Evolutionary conservation across 2,113 vertebrate genomes (phyloP).

Genomic region (Athene noctua): DNA sequence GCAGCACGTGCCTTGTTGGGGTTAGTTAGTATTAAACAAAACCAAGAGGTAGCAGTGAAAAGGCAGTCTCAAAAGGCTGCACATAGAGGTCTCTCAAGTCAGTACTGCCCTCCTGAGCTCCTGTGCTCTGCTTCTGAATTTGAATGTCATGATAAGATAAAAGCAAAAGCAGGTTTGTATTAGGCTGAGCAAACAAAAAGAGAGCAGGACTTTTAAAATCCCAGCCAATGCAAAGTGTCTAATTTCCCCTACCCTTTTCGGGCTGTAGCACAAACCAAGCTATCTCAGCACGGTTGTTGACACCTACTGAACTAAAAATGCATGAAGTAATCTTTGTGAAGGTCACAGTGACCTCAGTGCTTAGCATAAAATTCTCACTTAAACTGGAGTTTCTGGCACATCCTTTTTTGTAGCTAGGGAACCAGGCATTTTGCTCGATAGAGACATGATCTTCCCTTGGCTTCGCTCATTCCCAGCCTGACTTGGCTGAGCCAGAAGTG

Average conservation of each 20-base stretch:
- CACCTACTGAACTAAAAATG: constrained; percentile 48
- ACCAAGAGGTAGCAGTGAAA: not conserved
- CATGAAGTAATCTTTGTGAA: constrained; percentile 44
- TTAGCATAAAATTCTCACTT: constrained; percentile 35
- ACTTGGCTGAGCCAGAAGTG: constrained; percentile 7
- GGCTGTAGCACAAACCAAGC: not conserved
- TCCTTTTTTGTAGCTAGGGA: constrained; percentile 57
- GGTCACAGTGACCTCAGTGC: constrained; percentile 28
- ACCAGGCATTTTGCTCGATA: constrained; percentile 15
- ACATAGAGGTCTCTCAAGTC: not conserved
- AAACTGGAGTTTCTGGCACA: constrained; percentile 38
- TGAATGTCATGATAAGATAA: constrained; percentile 47
- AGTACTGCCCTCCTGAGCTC: not conserved
- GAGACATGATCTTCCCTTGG: constrained; percentile 25
- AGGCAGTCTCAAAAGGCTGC: not conserved
- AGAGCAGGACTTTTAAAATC: constrained; percentile 25
- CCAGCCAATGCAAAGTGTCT: not conserved
- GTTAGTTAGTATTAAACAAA: not conserved
- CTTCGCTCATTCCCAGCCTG: constrained; percentile 50
- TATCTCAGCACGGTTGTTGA: constrained; percentile 22
- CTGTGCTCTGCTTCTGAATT: not conserved
- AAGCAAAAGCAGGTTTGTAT: constrained; percentile 23
- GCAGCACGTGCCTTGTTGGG: not conserved
- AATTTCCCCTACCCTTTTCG: constrained; percentile 17
- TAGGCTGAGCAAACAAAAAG: constrained; percentile 47